phyloP scores from a whole-genome alignment of 1,140 invertebrate genomes.

The Bombyx mandarina region DNA sequence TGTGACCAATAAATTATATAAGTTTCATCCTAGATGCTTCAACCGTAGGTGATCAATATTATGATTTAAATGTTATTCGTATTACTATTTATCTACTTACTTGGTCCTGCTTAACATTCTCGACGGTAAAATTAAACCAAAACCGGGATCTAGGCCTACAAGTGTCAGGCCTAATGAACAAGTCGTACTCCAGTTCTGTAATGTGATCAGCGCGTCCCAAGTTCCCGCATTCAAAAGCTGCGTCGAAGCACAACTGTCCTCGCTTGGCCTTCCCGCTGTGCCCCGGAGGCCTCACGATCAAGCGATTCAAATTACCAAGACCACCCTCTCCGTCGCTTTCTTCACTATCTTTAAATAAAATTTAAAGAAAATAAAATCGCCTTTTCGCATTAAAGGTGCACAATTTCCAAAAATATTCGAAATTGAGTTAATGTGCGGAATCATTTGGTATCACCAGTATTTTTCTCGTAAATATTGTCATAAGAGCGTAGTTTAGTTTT shows the following conservation, averaged over 20 bases:
- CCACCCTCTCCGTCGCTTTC: conserved; percentile 96
- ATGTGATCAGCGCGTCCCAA: conserved; percentile 94
- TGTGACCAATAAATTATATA: no score
- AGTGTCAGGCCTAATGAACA: conserved; percentile 96
- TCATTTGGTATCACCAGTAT: no score
- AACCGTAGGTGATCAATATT: no score
- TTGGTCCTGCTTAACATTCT: conserved; percentile 95
- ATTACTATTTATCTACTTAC: conserved; percentile 56
- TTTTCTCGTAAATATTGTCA: no score
- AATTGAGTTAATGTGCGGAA: no score
- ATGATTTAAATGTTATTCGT: neutral
- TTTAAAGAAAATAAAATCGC: neutral
- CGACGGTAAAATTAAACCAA: conserved; percentile 99
- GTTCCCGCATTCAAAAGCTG: conserved; percentile 97
- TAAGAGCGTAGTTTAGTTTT: no score
- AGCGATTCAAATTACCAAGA: conserved; percentile 92
- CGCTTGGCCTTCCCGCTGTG: conserved; percentile 94
- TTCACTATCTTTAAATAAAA: conserved; percentile 83
- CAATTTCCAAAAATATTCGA: no score
- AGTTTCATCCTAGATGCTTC: no score
- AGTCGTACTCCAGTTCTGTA: conserved; percentile 95
- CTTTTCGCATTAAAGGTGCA: no score
- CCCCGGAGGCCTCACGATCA: conserved; percentile 93
- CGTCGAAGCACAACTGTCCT: conserved; percentile 97
- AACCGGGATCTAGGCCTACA: conserved; percentile 93